Conservation (phyloP, 1,140 invertebrate genomes). For the Venustaconcha ellipsiformis region DNA sequence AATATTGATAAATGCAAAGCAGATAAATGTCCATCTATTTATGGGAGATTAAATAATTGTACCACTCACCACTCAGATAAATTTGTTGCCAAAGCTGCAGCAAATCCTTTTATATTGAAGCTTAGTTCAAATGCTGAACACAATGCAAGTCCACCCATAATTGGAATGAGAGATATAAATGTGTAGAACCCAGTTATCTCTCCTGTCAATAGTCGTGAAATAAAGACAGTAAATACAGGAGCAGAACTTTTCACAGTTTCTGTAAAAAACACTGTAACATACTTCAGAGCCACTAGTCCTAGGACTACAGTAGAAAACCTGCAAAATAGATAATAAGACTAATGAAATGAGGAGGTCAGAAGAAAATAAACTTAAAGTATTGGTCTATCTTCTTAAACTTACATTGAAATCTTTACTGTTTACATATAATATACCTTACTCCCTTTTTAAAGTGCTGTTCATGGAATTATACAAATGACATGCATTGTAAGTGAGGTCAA, state of each 20-base stretch:
- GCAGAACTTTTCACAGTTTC: slow-evolving; percentile 90
- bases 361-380: background rate
- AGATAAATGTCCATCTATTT: too few species aligned
- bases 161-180: slow-evolving; percentile 83
- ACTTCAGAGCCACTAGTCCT: slow-evolving; percentile 84
- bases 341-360: background rate
- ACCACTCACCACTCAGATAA: slow-evolving; percentile 81
- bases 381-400: too few species aligned
- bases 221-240: slow-evolving; percentile 85
- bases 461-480: too few species aligned
- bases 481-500: too few species aligned
- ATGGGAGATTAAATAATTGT: background rate
- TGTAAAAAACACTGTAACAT: slow-evolving; percentile 87
- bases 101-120: slow-evolving; percentile 83
- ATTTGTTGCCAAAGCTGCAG: slow-evolving; percentile 85
- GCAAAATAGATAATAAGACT: slow-evolving; percentile 48
- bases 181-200: slow-evolving; percentile 80
- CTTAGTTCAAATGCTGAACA: slow-evolving; percentile 87
- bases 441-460: too few species aligned
- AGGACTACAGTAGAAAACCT: slow-evolving; percentile 82
- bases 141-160: slow-evolving; percentile 87
- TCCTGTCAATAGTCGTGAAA: slow-evolving; percentile 79
- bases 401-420: too few species aligned
- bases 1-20: too few species aligned
- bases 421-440: too few species aligned